Evolutionary conservation across 2,113 vertebrate genomes (phyloP).

Genomic region (Halichoerus grypus): DNA sequence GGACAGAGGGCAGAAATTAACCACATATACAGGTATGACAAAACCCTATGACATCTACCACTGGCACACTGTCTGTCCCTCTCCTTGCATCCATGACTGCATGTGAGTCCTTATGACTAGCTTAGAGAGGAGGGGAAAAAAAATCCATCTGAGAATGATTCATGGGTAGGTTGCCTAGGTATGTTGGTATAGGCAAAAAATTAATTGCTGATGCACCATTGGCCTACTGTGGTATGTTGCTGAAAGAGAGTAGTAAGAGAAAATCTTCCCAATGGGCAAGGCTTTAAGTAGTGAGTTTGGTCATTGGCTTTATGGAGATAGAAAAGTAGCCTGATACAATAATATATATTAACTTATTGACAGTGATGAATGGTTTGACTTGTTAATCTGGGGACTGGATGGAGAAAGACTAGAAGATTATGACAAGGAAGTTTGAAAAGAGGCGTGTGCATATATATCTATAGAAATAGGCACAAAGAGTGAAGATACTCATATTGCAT

Average conservation of each 20-base stretch:
- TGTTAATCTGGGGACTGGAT: not conserved
- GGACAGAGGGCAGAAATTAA: not conserved
- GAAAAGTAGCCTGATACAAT: not conserved
- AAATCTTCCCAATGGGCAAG: not conserved
- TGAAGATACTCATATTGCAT: not conserved
- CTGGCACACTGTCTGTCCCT: rapidly evolving
- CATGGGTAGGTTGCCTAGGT: not conserved
- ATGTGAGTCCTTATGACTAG: not conserved
- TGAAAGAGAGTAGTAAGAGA: not conserved
- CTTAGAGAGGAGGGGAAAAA: not conserved
- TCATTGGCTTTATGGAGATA: not conserved
- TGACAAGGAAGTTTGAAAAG: not conserved
- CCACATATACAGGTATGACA: not conserved
- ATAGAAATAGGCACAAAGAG: not conserved
- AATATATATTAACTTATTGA: not conserved
- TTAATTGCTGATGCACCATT: not conserved
- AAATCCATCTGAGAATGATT: not conserved
- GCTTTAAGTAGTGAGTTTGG: not conserved
- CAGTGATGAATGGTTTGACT: not conserved
- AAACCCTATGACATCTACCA: not conserved
- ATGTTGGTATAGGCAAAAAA: not conserved
- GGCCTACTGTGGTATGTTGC: not conserved
- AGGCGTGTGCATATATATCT: not conserved
- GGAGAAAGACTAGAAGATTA: not conserved
- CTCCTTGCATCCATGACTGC: not conserved